Percentiles rank a stretch among this genome's conserved stretches.
These are phyloP conservation scores for Anguilla japonica DNA, from an alignment of 2,113 vertebrate species.

Conservation along the genomic window DNA sequence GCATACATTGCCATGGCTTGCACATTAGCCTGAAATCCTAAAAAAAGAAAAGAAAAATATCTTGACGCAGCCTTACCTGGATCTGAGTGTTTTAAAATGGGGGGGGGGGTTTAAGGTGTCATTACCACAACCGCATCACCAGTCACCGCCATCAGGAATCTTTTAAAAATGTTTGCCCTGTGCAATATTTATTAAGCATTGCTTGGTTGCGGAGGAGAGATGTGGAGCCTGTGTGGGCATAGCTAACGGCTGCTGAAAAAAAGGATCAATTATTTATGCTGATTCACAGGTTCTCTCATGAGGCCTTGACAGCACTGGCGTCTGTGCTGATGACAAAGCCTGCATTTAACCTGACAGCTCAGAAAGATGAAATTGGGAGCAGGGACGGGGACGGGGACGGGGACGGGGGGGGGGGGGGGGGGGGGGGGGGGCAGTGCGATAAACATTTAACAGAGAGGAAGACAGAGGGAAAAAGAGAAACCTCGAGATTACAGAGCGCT, in stretches of 20 bases:
- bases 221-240: not conserved
- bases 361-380: not conserved
- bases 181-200: not conserved
- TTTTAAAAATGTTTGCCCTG: not conserved
- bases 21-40: not conserved
- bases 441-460: constrained; percentile 10
- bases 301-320: not conserved
- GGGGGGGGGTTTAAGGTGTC: not conserved
- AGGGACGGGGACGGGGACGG: too few species aligned
- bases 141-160: not conserved
- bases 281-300: not conserved
- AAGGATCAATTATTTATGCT: constrained; percentile 16
- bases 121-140: not conserved
- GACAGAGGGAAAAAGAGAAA: not conserved
- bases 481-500: not conserved
- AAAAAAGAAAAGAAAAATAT: not conserved
- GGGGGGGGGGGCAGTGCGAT: not conserved
- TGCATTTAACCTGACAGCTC: not conserved
- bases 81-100: not conserved
- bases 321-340: not conserved
- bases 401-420: not conserved
- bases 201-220: not conserved
- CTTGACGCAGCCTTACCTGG: not conserved
- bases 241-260: not conserved
- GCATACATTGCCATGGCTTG: not conserved